A percentile compares a stretch with the other conserved stretches of the same genome.
Evolutionary conservation across 2,797 vertebrate genomes (phyloP).

Genomic region (Antrozous pallidus): DNA sequence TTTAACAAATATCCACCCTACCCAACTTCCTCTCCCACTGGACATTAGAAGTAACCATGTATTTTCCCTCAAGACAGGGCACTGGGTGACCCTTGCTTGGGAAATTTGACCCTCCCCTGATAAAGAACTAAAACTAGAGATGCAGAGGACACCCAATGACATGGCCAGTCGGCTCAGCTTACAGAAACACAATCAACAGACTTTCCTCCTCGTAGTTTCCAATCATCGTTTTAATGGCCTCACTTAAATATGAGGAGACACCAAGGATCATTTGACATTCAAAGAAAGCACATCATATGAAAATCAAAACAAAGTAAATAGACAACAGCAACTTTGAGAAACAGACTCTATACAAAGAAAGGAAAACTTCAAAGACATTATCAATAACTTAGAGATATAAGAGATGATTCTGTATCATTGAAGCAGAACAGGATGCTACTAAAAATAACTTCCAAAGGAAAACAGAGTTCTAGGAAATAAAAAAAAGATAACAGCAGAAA

Average conservation of each 20-base stretch:
- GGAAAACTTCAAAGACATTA: neutral
- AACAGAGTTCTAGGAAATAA: conserved; percentile 10
- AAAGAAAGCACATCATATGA: neutral
- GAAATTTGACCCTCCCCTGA: neutral
- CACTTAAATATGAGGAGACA: neutral
- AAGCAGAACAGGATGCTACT: neutral
- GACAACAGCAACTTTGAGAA: neutral
- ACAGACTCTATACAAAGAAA: neutral
- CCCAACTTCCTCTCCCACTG: neutral
- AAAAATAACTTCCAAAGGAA: neutral
- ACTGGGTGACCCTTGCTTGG: neutral
- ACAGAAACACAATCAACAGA: neutral
- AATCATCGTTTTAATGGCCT: neutral
- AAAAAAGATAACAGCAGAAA: conserved; percentile 19
- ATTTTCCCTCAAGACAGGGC: neutral
- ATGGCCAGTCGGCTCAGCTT: neutral
- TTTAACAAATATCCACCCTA: neutral
- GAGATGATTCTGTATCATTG: neutral
- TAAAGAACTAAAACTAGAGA: conserved; percentile 26
- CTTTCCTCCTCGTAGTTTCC: neutral
- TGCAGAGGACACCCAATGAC: neutral
- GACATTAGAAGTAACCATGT: neutral
- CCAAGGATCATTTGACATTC: neutral
- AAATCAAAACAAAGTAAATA: neutral
- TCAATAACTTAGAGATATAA: neutral